phyloP scores from a whole-genome alignment of 1,140 invertebrate species.

The Pomacea maculata region DNA sequence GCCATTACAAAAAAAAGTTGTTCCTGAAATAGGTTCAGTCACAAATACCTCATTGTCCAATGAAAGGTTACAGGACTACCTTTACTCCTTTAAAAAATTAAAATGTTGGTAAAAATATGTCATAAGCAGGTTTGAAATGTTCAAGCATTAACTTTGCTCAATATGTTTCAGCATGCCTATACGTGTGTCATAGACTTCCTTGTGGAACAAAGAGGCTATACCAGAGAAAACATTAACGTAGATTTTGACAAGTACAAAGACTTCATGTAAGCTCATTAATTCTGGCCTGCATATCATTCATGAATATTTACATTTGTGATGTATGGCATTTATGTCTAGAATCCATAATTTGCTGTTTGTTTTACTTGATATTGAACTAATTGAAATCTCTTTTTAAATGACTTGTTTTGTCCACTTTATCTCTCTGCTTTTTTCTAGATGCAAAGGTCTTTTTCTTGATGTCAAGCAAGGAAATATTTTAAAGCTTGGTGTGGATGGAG shows the following conservation, averaged over 20 bases:
- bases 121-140: too few relatives aligned
- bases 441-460: constrained; percentile 80
- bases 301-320: background rate
- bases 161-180: constrained; percentile 70
- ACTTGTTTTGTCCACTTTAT: background rate
- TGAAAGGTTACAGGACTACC: too few relatives aligned
- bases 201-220: constrained; percentile 73
- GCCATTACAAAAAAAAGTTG: too few relatives aligned
- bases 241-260: constrained; percentile 44
- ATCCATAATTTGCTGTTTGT: too few relatives aligned
- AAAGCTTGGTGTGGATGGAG: constrained; percentile 72
- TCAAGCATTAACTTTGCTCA: background rate
- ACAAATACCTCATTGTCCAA: too few relatives aligned
- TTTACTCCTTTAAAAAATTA: too few relatives aligned
- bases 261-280: constrained; percentile 40
- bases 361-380: background rate
- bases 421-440: constrained; percentile 41
- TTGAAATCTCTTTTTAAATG: background rate
- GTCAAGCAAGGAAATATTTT: constrained; percentile 78
- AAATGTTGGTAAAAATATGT: too few relatives aligned
- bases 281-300: too few relatives aligned
- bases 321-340: too few relatives aligned
- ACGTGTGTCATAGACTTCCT: constrained; percentile 73
- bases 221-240: constrained; percentile 31
- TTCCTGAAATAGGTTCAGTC: too few relatives aligned